Conservation (phyloP, 2,797 vertebrate genomes). For the Sebastes taczanowskii region DNA sequence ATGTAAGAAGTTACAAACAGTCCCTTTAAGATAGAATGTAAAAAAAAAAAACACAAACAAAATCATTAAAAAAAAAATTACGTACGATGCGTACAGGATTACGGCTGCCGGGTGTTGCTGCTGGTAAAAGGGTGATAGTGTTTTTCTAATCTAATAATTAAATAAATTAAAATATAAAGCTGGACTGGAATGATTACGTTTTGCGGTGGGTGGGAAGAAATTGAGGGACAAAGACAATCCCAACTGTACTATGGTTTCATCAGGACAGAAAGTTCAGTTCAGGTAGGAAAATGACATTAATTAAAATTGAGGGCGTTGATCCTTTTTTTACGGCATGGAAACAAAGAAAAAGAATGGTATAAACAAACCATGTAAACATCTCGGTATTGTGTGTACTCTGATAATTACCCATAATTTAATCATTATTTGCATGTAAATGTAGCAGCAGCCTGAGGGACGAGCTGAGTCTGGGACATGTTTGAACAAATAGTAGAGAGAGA, state of each 20-base stretch:
- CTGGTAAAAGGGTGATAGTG: neutral
- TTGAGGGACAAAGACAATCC: neutral
- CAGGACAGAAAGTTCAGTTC: neutral
- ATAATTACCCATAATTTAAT: neutral
- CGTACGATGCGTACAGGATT: no score
- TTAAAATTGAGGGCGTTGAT: neutral
- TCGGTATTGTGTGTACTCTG: no score
- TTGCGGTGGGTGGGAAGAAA: no score
- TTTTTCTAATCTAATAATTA: no score
- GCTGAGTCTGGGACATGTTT: neutral
- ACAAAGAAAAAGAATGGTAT: neutral
- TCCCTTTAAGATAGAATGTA: no score
- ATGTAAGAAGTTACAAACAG: no score
- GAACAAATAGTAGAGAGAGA: neutral
- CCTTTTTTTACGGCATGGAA: neutral
- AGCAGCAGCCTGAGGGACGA: neutral
- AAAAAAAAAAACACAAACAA: no score
- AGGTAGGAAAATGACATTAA: neutral
- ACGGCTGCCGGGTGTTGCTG: no score
- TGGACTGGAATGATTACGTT: neutral
- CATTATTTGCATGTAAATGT: neutral
- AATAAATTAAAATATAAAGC: neutral
- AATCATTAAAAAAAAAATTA: no score
- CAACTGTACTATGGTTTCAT: neutral
- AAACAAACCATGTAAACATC: constrained; percentile 10